These are phyloP conservation scores for Epirrita christyi DNA, from an alignment of 2,888 invertebrate genomes.

Conservation along the genomic window DNA sequence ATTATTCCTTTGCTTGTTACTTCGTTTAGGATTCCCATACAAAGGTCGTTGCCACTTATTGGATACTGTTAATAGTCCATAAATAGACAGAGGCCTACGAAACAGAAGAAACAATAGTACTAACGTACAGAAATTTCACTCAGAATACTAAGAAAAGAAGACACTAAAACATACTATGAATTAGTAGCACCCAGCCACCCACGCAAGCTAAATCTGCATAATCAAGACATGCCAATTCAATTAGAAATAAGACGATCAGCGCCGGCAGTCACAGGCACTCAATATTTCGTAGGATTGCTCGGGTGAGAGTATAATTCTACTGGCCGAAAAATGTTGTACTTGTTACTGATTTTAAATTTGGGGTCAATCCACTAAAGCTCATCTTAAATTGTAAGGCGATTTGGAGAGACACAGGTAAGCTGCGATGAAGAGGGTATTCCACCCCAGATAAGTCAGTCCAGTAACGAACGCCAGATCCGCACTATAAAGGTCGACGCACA, in stretches of 20 bases:
- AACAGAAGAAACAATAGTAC: too few species aligned
- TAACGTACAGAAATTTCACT: too few species aligned
- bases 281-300: too few species aligned
- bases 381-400: neutral
- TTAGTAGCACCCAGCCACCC: too few species aligned
- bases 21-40: constrained; percentile 25
- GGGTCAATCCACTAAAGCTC: neutral
- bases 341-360: neutral
- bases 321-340: neutral
- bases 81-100: too few species aligned
- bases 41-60: constrained; percentile 23
- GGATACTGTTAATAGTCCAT: constrained; percentile 17
- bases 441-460: constrained; percentile 32
- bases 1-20: constrained; percentile 17
- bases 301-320: too few species aligned
- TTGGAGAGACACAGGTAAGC: neutral
- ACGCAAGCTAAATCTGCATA: too few species aligned
- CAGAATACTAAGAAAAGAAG: too few species aligned
- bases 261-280: too few species aligned
- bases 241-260: too few species aligned
- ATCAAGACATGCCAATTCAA: too few species aligned
- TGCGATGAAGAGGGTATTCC: constrained; percentile 26
- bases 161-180: too few species aligned
- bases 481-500: constrained; percentile 60
- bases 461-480: constrained; percentile 44